These are phyloP conservation scores for Phengaris arion DNA, from an alignment of 2,888 invertebrate genomes.

Conservation along the genomic window DNA sequence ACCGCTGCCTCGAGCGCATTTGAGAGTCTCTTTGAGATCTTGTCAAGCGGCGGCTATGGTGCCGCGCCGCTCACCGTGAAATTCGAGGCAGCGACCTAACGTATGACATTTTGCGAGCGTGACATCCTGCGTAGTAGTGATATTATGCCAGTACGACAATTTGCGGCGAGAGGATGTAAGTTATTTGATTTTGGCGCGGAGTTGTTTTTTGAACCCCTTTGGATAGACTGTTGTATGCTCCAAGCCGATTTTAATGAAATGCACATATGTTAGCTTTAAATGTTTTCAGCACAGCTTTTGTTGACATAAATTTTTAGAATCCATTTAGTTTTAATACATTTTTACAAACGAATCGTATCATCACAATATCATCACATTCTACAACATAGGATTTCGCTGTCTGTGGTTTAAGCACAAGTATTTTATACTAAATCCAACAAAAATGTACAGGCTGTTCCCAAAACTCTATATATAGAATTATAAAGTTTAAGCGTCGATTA, in stretches of 20 bases:
- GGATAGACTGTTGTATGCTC: constrained; percentile 28
- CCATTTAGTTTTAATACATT: constrained; percentile 42
- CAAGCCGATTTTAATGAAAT: constrained; percentile 52
- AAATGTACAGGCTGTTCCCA: background rate
- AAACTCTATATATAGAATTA: background rate
- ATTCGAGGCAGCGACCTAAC: too few relatives aligned
- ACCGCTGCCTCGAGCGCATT: too few relatives aligned
- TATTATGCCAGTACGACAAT: constrained; percentile 29
- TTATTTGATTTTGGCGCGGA: constrained; percentile 32
- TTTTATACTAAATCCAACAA: background rate
- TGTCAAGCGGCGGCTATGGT: too few relatives aligned
- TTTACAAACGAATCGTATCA: constrained; percentile 44
- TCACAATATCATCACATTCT: constrained; percentile 68
- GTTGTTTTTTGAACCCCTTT: constrained; percentile 25
- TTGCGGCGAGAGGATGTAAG: constrained; percentile 31
- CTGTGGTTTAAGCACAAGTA: background rate
- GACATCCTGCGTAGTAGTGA: constrained; percentile 40
- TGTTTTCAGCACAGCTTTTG: constrained; percentile 62
- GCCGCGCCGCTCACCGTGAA: too few relatives aligned
- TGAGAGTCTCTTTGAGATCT: too few relatives aligned
- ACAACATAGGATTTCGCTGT: constrained; percentile 32
- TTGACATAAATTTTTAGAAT: constrained; percentile 47
- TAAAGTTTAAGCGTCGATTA: background rate
- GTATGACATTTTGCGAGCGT: background rate
- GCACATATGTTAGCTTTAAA: constrained; percentile 74